These are phyloP conservation scores for Steatocranus sp. DNA, from an alignment of 2,797 vertebrate species.

Conservation along the genomic window DNA sequence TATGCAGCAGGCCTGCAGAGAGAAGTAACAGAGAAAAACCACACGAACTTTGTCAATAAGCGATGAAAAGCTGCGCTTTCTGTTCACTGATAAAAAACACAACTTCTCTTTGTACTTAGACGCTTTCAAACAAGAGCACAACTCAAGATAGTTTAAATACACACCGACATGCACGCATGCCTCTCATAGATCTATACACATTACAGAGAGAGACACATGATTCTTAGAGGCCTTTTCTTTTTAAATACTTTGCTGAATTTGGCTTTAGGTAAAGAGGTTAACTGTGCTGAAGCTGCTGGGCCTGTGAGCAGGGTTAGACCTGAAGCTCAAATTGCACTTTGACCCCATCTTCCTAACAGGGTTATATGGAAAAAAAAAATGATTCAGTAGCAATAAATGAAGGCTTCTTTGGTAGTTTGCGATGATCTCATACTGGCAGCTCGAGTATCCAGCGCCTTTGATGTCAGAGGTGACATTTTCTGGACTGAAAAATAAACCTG, in stretches of 20 bases:
- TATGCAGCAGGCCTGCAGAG: neutral
- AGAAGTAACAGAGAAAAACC: conserved; percentile 42
- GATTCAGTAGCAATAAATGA: neutral
- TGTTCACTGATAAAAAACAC: conserved; percentile 41
- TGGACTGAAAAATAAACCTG: neutral
- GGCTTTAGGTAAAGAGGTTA: neutral
- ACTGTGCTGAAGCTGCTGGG: neutral
- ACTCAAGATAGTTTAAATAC: neutral
- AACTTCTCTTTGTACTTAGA: neutral
- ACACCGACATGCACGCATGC: neutral
- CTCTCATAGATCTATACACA: neutral
- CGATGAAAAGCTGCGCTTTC: conserved; percentile 23
- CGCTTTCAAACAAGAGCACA: neutral
- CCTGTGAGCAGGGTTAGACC: neutral
- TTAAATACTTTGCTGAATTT: neutral
- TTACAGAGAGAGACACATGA: neutral
- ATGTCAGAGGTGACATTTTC: neutral
- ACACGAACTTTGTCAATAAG: conserved; percentile 43
- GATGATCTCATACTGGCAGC: neutral
- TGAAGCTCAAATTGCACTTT: neutral
- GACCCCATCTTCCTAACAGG: neutral
- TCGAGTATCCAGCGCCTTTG: neutral
- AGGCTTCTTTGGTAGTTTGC: fast-evolving
- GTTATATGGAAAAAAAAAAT: neutral
- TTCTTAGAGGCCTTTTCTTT: conserved; percentile 38